These are phyloP conservation scores for Chouioia cunea DNA, from an alignment of 2,888 invertebrate species.

Conservation along the genomic window DNA sequence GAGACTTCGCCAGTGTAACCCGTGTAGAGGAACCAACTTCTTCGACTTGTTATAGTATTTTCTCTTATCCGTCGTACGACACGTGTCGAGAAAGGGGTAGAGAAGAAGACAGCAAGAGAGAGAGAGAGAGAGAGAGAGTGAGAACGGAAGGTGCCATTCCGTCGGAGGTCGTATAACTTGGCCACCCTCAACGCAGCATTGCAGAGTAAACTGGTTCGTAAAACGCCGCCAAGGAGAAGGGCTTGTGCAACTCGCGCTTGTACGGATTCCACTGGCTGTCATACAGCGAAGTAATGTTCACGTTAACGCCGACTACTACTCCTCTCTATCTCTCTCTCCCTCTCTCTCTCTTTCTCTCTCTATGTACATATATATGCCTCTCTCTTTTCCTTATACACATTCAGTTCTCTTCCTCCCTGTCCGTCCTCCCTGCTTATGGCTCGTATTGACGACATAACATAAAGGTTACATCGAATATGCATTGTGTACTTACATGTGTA, in stretches of 20 bases:
- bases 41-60: no score
- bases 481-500: neutral
- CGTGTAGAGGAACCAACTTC: no score
- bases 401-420: neutral
- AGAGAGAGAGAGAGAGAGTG: no score
- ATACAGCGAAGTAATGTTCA: conserved; percentile 32
- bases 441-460: neutral
- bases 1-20: no score
- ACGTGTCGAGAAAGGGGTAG: conserved; percentile 8
- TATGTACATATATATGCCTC: neutral
- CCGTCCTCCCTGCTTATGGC: neutral
- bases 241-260: conserved; percentile 29
- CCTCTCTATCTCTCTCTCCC: neutral
- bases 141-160: conserved; percentile 36
- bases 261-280: conserved; percentile 33
- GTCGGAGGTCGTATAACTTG: conserved; percentile 34
- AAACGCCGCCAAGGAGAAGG: conserved; percentile 26
- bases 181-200: neutral
- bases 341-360: conserved; percentile 10
- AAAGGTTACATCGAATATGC: conserved; percentile 14
- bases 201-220: conserved; percentile 40
- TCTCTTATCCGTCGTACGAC: neutral
- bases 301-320: conserved; percentile 24
- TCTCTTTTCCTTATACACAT: neutral
- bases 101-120: conserved; percentile 38